Evolutionary conservation across 1,140 invertebrate species (phyloP).

Genomic region (Probaryconus sp.): DNA sequence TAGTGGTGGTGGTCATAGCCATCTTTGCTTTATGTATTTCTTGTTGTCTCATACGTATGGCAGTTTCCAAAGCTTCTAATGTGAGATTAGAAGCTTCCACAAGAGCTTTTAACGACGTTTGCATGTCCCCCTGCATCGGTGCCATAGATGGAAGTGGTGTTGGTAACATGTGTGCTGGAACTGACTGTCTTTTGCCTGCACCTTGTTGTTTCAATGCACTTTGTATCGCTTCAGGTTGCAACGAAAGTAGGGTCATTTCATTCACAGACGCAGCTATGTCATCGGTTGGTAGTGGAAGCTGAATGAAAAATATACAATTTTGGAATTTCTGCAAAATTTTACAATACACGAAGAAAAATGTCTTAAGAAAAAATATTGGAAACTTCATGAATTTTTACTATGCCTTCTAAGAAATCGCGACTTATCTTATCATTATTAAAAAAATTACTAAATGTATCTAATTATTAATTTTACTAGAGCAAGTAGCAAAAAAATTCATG

Average conservation of each 20-base stretch:
- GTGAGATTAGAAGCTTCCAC: constrained; percentile 85
- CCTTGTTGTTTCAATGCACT: constrained; percentile 30
- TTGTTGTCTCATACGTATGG: constrained; percentile 84
- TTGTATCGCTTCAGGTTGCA: constrained; percentile 64
- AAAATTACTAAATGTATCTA: too few relatives aligned
- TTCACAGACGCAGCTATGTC: constrained; percentile 67
- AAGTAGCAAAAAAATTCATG: too few relatives aligned
- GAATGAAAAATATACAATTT: constrained; percentile 19
- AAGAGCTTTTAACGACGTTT: constrained; percentile 77
- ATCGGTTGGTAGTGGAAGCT: constrained; percentile 71
- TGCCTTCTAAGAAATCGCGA: too few relatives aligned
- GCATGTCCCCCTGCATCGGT: constrained; percentile 77
- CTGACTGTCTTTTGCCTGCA: constrained; percentile 51
- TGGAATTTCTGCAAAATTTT: too few relatives aligned
- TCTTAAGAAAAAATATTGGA: too few relatives aligned
- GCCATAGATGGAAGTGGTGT: constrained; percentile 64
- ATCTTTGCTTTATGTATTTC: constrained; percentile 81
- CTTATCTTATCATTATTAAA: too few relatives aligned
- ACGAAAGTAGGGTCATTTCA: constrained; percentile 70
- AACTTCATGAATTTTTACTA: too few relatives aligned
- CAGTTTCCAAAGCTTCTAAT: constrained; percentile 85
- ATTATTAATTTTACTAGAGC: too few relatives aligned
- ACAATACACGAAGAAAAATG: too few relatives aligned
- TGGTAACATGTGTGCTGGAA: constrained; percentile 37
- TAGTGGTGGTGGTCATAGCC: constrained; percentile 74